Base-by-base conservation (phyloP, 2,888 invertebrate genomes). In the Himalopsyche japonica region DNA sequence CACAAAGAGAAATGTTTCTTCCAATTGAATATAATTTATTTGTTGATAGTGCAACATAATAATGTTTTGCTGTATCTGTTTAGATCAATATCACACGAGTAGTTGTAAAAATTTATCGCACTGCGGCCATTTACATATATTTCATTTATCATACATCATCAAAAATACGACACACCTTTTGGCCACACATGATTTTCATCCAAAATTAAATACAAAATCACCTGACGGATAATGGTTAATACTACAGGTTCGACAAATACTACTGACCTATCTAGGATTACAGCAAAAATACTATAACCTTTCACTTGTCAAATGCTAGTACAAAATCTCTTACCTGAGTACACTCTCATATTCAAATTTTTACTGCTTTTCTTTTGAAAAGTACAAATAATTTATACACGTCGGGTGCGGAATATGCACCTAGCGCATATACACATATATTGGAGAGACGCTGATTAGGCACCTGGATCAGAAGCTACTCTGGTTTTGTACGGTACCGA, bases 81-180 rank as follows among this genome's bases (percentile, higher is more conserved):
- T 79, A 79, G 79, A 79, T 24, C 20, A 47, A 79, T 47, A 70
- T 70, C 70, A 70, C 43, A 37, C 37, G 12, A 47, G 79, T 79
- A 79, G 79, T 79, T 48, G 79, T 79, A 79, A 79, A 79, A 47
- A 48, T 79, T 79, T 79, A 47, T 30, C 30, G 79, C 79, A 79
- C 79, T 18, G 79, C 79, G 79, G 79, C 47, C 77, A 77, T 77
- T 77, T 77, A 77, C 34, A 77, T 15, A 37, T 37, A 77, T 77
- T 37, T 77, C 34, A 37, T 77, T 77, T 77, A 6, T 12, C 77
- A 24, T 37, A 77, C n/a, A 32, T 77, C 43, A 77, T 20, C 10
- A 77, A 77, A 43, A 32, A 77, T 27, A 70, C 27, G 12, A 30
- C 30, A 70, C 70, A 70, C 27, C 27, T 12, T 43, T 43, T 27